Percentiles rank a stretch among this genome's conserved stretches.
phyloP scores from a whole-genome alignment of 2,888 invertebrate species.

The Pecten maximus region DNA sequence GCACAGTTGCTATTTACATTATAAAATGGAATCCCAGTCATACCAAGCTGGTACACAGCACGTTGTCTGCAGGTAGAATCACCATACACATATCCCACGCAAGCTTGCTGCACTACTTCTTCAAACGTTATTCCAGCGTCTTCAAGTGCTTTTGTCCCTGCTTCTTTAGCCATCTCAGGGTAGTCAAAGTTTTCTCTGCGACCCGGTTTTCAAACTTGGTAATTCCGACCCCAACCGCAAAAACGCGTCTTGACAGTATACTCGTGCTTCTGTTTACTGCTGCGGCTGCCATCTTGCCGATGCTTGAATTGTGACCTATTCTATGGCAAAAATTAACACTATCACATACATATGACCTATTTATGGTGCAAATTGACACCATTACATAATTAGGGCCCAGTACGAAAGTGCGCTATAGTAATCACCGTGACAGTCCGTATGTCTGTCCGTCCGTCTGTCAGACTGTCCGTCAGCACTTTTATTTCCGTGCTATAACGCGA shows the following conservation, averaged over 20 bases:
- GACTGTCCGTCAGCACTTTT: no score
- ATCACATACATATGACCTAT: no score
- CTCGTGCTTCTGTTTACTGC: conserved; percentile 65
- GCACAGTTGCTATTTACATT: conserved; percentile 99
- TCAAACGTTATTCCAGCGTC: conserved; percentile 91
- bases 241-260: conserved; percentile 85
- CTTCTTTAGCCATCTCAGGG: conserved; percentile 96
- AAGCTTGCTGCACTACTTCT: conserved; percentile 93
- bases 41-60: conserved; percentile 95
- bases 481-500: no score
- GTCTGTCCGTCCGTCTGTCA: no score
- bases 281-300: conserved; percentile 63
- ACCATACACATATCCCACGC: conserved; percentile 96
- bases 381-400: no score
- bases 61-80: conserved; percentile 98
- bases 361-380: no score
- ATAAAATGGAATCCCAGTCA: conserved; percentile 98
- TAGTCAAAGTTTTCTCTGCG: conserved; percentile 92
- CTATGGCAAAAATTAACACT: no score
- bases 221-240: conserved; percentile 98
- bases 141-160: conserved; percentile 92
- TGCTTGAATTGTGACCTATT: no score
- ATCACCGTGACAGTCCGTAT: no score
- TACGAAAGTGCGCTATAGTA: no score
- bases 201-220: conserved; percentile 97